Conservation (phyloP, 2,797 vertebrate species). For the Argya squamiceps region DNA sequence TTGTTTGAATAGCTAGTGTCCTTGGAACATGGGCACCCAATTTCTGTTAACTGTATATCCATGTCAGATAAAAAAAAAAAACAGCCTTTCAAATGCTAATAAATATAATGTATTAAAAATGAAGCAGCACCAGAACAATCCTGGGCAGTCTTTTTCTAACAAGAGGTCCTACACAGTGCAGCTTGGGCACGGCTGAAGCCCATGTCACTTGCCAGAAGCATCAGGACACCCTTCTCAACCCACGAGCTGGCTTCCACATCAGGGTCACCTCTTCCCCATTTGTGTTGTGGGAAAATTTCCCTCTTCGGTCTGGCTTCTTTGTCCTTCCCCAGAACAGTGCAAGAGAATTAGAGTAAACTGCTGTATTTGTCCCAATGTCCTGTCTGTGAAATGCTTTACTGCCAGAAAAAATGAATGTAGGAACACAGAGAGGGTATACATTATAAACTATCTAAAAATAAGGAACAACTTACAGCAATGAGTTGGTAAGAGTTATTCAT, state of each 20-base stretch:
- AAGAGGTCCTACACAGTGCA: background rate
- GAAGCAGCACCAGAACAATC: background rate
- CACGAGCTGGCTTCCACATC: rapidly evolving
- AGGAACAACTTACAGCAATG: constrained; percentile 88
- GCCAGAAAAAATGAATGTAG: background rate
- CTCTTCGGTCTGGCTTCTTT: background rate
- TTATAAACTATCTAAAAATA: background rate
- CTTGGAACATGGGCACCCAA: background rate
- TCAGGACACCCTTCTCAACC: background rate
- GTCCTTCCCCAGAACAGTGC: background rate
- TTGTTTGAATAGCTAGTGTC: background rate
- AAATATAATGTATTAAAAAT: background rate
- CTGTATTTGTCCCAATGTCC: background rate
- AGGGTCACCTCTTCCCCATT: background rate
- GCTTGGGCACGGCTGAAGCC: background rate
- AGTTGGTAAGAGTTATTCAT: constrained; percentile 99
- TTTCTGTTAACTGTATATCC: background rate
- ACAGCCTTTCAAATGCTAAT: background rate
- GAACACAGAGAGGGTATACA: background rate
- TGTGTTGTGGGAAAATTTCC: background rate
- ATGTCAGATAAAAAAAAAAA: background rate
- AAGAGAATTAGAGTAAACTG: background rate
- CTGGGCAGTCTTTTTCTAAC: background rate
- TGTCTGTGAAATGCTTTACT: background rate
- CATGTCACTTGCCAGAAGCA: background rate